These are phyloP conservation scores for Paramisgurnus dabryanus DNA, from an alignment of 2,113 vertebrate species.

Conservation along the genomic window DNA sequence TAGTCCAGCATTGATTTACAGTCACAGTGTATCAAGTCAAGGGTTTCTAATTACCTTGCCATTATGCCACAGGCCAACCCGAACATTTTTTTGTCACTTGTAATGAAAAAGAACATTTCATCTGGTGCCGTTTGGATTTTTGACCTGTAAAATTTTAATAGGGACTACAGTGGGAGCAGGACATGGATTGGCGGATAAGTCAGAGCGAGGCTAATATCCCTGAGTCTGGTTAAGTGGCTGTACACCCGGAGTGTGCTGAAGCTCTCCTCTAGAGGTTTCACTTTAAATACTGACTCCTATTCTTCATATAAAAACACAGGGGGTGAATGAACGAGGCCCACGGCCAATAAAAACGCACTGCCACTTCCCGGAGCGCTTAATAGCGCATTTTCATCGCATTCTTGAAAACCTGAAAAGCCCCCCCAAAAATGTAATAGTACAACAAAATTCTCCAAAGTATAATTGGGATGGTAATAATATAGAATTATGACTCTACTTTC, in stretches of 20 bases:
- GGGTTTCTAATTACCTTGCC: slow-evolving; percentile 90
- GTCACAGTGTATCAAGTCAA: slow-evolving; percentile 95
- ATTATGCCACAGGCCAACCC: slow-evolving; percentile 92
- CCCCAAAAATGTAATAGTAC: slow-evolving; percentile 52
- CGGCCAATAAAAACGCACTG: slow-evolving; percentile 18
- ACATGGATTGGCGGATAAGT: slow-evolving; percentile 92
- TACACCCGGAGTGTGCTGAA: slow-evolving; percentile 78
- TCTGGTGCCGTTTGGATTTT: slow-evolving; percentile 98
- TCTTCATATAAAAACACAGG: slow-evolving; percentile 34
- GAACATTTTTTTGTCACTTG: slow-evolving; percentile 88
- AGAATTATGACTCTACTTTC: slow-evolving; percentile 70
- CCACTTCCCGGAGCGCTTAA: slow-evolving; percentile 44
- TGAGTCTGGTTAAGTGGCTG: slow-evolving; percentile 89
- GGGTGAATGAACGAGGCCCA: slow-evolving; percentile 11
- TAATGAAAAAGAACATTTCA: slow-evolving; percentile 94
- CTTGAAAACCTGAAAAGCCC: slow-evolving; percentile 33
- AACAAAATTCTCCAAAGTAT: slow-evolving; percentile 60
- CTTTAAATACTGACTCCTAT: slow-evolving; percentile 61
- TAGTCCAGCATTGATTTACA: slow-evolving; percentile 98
- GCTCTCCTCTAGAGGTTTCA: slow-evolving; percentile 71
- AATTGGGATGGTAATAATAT: slow-evolving; percentile 68
- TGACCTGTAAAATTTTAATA: slow-evolving; percentile 99
- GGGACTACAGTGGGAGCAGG: slow-evolving; percentile 83
- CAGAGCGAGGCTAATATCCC: slow-evolving; percentile 87
- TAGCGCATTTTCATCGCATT: slow-evolving; percentile 48